Evolutionary conservation across 2,113 vertebrate genomes (phyloP).

Genomic region (Prunella fulvescens): DNA sequence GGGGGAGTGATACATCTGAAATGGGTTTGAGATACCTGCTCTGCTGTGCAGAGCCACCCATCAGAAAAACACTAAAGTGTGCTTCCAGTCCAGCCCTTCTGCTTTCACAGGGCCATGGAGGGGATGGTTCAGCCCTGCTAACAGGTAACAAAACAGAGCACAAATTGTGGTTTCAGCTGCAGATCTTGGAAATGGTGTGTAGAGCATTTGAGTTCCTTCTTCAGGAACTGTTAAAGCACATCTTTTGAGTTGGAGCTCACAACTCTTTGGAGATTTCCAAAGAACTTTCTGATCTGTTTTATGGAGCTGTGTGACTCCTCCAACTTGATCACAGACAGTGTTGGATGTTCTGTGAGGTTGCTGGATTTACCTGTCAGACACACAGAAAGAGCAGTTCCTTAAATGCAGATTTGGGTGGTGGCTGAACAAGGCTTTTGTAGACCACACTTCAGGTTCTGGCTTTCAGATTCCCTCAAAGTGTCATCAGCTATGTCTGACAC

Average conservation of each 20-base stretch:
- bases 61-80: background rate
- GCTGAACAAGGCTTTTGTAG: background rate
- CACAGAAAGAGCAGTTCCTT: background rate
- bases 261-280: background rate
- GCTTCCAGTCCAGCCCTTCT: background rate
- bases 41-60: background rate
- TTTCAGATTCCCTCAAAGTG: background rate
- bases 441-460: background rate
- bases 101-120: background rate
- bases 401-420: background rate
- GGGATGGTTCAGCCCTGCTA: background rate
- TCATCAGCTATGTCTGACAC: background rate
- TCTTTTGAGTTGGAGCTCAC: background rate
- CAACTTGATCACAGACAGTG: accelerated
- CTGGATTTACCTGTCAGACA: background rate
- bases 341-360: background rate
- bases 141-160: background rate
- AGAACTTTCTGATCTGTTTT: background rate
- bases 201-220: background rate
- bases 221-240: background rate
- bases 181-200: background rate
- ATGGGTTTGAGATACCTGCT: background rate
- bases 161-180: background rate
- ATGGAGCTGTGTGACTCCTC: background rate
- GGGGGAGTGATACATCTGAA: background rate